Evolutionary conservation across 2,797 vertebrate genomes (phyloP), one percentile per base, ranked within the genome.

Genomic region (Tapirus indicus): DNA sequence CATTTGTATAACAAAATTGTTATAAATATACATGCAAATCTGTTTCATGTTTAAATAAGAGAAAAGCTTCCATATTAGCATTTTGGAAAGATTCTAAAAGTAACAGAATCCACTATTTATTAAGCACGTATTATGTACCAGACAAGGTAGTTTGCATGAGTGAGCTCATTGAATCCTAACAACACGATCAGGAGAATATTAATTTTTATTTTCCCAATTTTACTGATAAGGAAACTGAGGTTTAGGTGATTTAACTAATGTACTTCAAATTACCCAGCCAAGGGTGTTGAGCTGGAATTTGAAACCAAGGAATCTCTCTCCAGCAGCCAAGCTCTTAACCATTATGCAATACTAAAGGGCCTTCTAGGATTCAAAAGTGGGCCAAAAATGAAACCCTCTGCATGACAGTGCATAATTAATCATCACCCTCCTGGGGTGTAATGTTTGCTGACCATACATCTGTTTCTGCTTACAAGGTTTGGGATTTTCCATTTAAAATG

Each of bases 271-370:
- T 4, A 23, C n/a, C 29, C 29, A 25, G 84, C 10, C 20, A 17
- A 38, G 35, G 7, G 1, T 1, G 18, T 2, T 0, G 27, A 58
- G 17, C 1, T 54, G 60, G 38, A 47, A 32, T 38, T 10, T 12
- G 62, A 60, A 69, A 44, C 5, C 13, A 47, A 41, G 54, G 5
- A 44, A 9, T 56, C 23, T 84, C 23, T 84, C 12, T 71, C 44
- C 1, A 1, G 52, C n/a, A 17, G 25, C 49, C 68, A n/a, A 56
- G 41, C 5, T 49, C 62, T 32, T 10, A 35, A 17, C 21, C 21
- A 0, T 7, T 1, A 5, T 29, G 13, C 23, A 12, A 20, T 5
- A 13, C 21, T 2, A 1, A 6, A 13, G 6, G 27, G 41, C n/a
- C 21, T 23, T 27, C 6, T 20, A 3, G 7, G 35, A 38, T 75